Evolutionary conservation across 2,888 invertebrate species (phyloP), one percentile per base, ranked within the genome.

Genomic region (Tinea semifulvella): DNA sequence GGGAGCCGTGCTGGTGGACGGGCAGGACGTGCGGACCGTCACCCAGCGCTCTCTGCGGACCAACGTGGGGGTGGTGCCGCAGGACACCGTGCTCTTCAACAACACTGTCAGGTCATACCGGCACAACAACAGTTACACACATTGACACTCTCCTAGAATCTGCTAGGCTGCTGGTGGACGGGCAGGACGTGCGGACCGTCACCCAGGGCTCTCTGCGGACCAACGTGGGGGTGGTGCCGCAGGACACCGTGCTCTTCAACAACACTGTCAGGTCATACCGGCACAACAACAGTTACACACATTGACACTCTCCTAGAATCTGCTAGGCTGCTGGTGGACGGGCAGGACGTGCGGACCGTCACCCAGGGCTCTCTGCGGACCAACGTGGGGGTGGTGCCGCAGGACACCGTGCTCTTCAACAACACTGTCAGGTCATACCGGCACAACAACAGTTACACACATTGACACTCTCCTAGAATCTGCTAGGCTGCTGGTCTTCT

Each of bases 281-380:
- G 99, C 45, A 99, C 99, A 71, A 96, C 97, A 28, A 99, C 99
- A 1, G 90, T 99, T 52, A 92, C 98, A 67, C 85, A 98, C n/a
- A n/a, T n/a, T n/a, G n/a, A n/a, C n/a, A n/a, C n/a, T n/a, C n/a
- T n/a, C n/a, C n/a, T n/a, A n/a, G n/a, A n/a, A n/a, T n/a, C n/a
- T n/a, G n/a, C n/a, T n/a, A n/a, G n/a, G n/a, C n/a, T 99, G 48
- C 63, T 88, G 1, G 88, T 99, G 47, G 97, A 96, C 70, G 94
- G 90, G 0, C 93, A 95, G 62, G 92, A 98, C 68, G 88, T 98
- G 13, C 88, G 90, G 57, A 85, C 91, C 1, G 90, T 98, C 3
- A 90, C 89, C 47, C 91, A 98, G 61, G 85, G 88, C 46, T 94
- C 95, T 45, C 76, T 99, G 28, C 81, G 99, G 10, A 82, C 87